Base-by-base conservation (phyloP, 2,113 vertebrate species). In the Lepisosteus osseus region DNA sequence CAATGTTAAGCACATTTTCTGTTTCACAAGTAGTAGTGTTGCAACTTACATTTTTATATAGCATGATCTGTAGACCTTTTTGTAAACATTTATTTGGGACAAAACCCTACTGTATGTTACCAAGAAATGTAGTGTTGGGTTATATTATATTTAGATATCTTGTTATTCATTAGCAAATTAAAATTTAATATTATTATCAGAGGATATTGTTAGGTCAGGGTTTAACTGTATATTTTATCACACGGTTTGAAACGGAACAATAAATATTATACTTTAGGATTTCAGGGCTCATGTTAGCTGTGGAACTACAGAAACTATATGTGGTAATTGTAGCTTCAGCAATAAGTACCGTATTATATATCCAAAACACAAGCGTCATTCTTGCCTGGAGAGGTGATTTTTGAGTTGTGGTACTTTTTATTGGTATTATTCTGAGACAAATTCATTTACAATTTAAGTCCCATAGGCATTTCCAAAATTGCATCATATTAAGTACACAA, bases 301-400 rank as follows among this genome's bases (percentile, higher is more conserved):
- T 90, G 90, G 90, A 89, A 87, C 88, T 84, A 88, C 89, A 90
- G 90, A 88, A 90, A 85, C 91, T 89, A 89, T 86, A 88, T 89
- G 90, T 87, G 87, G 88, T 87, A 85, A 91, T 86, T 89, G 89
- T 92, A 88, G 88, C 89, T 90, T 90, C 83, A 89, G 86, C 84
- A 88, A 88, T 88, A 89, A 83, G 88, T 92, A 89, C 89, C 87
- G 88, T 86, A 87, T 87, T 89, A 83, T 88, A 89, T 90, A 89
- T 87, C 86, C 87, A 86, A 89, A 89, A 88, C 87, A 90, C 87
- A 69, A 56, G 55, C 3, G 14, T 14, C 57, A 70, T 15, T 59
- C n/a, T 4, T 59, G 51, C 55, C 54, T 42, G 40, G 4, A 56
- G 41, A 61, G 57, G 6, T 42, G 42, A 43, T 14, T 41, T 14